Base-by-base conservation (phyloP, 37 sponge, comb jelly and placozoan species). In the Diacarnus erythraeanus region DNA sequence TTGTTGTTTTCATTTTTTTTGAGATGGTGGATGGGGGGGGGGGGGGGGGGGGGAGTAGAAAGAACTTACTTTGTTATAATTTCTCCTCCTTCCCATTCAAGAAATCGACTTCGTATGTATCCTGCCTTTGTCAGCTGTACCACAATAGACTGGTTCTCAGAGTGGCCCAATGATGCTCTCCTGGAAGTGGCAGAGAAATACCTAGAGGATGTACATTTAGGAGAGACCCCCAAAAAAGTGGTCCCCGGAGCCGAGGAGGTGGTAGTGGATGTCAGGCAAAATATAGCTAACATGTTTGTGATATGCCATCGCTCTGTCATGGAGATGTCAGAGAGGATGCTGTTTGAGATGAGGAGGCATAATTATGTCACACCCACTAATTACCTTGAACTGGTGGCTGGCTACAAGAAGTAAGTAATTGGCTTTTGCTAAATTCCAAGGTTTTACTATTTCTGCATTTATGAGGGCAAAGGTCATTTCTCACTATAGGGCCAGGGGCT, bases 321-420 rank as follows among this genome's bases (percentile, higher is more conserved):
- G 10, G 91, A 91, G 26, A 92, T 85, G 90, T 96, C 97, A 8
- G 84, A 99, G 41, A 69, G 75, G 37, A 99, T 99, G 99, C 70
- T 96, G 84, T 58, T 89, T 43, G 99, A 99, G 77, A 99, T 96
- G 99, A 95, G 94, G 79, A 80, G 99, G 38, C 90, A 94, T 71
- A 99, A 99, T 76, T 99, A 99, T 80, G 97, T 96, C 83, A 99
- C 99, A 23, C 95, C 99, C 12, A 99, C 99, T 20, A 99, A 96
- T 86, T 99, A 99, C 79, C 91, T 99, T 29, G 99, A 99, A 69
- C 83, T 99, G 18, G 99, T 99, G 38, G 71, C 93, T 64, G 99
- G 99, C 38, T 99, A 99, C 71, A 99, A 92, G 64, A 40, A 25
- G 91, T 93, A 75, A 76, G 91, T 38, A 4, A 34, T 6, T 57